A percentile compares a stretch with the other conserved stretches of the same genome.
Conservation (phyloP, 2,113 vertebrate species). For the Bos indicus region DNA sequence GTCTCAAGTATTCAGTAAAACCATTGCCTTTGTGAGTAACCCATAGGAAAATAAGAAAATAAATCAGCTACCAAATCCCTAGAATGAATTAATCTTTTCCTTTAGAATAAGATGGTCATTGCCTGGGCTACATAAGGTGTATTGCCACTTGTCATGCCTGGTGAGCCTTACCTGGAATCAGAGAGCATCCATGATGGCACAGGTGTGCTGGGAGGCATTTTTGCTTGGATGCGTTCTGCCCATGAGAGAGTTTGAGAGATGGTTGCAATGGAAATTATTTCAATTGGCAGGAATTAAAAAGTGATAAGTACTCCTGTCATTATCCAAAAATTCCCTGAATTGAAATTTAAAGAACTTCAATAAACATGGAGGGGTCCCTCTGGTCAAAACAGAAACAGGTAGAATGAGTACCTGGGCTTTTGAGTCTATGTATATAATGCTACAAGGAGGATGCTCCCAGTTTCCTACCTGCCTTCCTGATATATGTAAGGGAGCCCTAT, state of each 20-base stretch:
- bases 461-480: background rate
- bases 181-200: background rate
- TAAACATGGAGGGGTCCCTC: background rate
- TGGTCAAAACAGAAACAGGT: background rate
- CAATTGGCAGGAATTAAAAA: background rate
- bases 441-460: background rate
- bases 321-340: background rate
- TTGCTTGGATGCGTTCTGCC: background rate
- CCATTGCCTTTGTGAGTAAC: background rate
- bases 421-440: background rate
- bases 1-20: constrained; percentile 19
- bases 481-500: background rate
- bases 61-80: background rate
- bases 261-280: constrained; percentile 18
- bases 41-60: constrained; percentile 19
- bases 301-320: background rate
- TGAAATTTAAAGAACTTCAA: constrained; percentile 4
- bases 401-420: background rate
- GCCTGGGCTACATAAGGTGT: background rate
- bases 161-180: constrained; percentile 13
- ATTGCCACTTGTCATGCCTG: background rate
- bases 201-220: background rate
- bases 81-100: background rate
- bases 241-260: background rate
- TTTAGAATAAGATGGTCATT: background rate